Base-by-base conservation (phyloP, 1,140 invertebrate species). In the Helicoverpa armigera region DNA sequence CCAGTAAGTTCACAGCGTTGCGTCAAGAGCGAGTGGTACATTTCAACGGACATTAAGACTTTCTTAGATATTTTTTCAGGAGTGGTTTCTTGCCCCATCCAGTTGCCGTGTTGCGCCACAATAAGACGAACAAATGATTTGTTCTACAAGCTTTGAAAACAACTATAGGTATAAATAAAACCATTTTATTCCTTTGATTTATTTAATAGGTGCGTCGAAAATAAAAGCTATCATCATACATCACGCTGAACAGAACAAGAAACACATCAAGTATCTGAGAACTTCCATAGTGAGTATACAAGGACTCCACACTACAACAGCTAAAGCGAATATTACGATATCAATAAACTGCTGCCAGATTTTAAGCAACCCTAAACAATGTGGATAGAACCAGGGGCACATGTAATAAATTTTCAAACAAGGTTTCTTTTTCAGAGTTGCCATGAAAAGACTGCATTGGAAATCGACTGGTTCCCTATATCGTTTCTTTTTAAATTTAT, bases 271-370 rank as follows among this genome's bases (percentile, higher is more conserved):
- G 51, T 85, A 88, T 82, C 88, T 88, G 65, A 87, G 90, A 23
- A 87, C 12, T 78, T 91, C 90, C 65, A 86, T 85, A 53, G 80
- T 84, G 18, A 91, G 83, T 74, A 92, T 88, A 82, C 89, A 91
- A 12, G 91, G 90, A 81, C 88, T 88, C 91, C 91, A 91, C 16
- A 92, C 85, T 53, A 86, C 76, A 7, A 85, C 85, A 16, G 90
- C 91, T n/a, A 91, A 70, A 14, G 89, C 61, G 74, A 91, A 91
- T 18, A 91, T 74, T 29, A 87, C 16, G 43, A 92, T 65, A 80
- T 91, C 85, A 2, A 80, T 81, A 73, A 90, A 87, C 53, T 90
- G 89, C 67, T 83, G 86, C 83, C 84, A 88, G 13, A 87, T 78
- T 35, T 75, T 83, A 0, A 91, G 13, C 11, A 91, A 63, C 56